phyloP scores from a whole-genome alignment of 2,888 invertebrate genomes.

The Zootermopsis nevadensis region DNA sequence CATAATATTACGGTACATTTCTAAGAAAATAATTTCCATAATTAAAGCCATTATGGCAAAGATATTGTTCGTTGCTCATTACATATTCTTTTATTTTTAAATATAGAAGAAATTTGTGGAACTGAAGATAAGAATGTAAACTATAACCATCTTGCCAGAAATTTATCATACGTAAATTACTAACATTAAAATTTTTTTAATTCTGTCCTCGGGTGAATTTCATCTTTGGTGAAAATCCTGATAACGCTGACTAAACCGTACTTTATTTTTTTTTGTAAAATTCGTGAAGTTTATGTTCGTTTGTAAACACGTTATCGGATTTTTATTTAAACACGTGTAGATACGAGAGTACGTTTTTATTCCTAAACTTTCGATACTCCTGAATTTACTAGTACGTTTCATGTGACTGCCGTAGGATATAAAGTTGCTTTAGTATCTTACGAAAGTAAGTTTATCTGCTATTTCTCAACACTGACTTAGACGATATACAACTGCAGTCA shows the following conservation, averaged over 20 bases:
- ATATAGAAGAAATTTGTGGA: too few relatives aligned
- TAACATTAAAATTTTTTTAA: background rate
- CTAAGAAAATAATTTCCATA: too few relatives aligned
- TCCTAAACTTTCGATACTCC: background rate
- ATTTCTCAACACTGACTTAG: too few relatives aligned
- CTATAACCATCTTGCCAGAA: background rate
- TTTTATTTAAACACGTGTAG: background rate
- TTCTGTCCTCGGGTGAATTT: background rate
- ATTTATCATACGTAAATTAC: background rate
- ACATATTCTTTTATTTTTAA: too few relatives aligned
- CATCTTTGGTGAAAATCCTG: background rate
- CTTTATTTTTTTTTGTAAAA: background rate
- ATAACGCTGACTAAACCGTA: slow-evolving; percentile 8
- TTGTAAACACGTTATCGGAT: background rate
- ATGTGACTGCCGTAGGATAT: too few relatives aligned
- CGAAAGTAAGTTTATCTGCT: too few relatives aligned
- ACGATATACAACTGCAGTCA: too few relatives aligned
- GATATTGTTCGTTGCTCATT: too few relatives aligned
- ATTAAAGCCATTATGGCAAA: too few relatives aligned
- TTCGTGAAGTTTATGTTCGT: background rate
- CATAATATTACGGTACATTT: too few relatives aligned
- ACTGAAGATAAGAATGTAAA: background rate
- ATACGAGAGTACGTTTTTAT: background rate
- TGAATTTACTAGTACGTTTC: too few relatives aligned
- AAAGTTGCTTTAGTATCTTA: too few relatives aligned